Percentiles rank a stretch among this genome's conserved stretches.
These are phyloP conservation scores for Turnix velox DNA, from an alignment of 2,113 vertebrate species.

Conservation along the genomic window DNA sequence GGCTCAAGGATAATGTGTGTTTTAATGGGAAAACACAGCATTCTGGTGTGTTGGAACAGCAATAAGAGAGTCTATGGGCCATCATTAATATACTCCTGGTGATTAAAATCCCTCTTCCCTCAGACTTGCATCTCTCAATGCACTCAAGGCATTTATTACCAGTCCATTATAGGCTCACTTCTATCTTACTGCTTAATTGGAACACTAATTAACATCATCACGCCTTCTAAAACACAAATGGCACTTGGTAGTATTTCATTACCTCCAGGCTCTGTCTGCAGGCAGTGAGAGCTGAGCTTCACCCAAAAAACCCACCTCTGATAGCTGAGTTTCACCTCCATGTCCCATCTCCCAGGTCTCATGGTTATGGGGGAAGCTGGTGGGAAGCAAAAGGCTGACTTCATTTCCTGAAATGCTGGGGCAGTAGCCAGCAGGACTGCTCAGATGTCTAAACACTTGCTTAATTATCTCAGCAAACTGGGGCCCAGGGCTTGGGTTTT, in stretches of 20 bases:
- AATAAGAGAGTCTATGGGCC: conserved; percentile 34
- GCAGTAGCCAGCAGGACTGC: conserved; percentile 27
- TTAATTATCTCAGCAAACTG: conserved; percentile 27
- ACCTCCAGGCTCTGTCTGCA: not conserved
- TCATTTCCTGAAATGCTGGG: not conserved
- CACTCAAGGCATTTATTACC: conserved; percentile 42
- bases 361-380: not conserved
- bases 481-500: conserved; percentile 14
- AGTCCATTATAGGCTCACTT: conserved; percentile 37
- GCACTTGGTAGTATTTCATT: conserved; percentile 35
- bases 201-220: conserved; percentile 53
- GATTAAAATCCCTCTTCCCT: conserved; percentile 57
- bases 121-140: not conserved
- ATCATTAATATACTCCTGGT: conserved; percentile 44
- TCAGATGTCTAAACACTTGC: conserved; percentile 1
- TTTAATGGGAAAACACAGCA: conserved; percentile 44
- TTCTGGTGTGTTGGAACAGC: conserved; percentile 33
- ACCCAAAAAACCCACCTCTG: not conserved
- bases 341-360: not conserved
- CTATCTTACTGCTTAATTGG: conserved; percentile 58
- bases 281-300: not conserved
- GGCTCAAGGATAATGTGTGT: conserved; percentile 33
- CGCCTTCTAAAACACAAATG: conserved; percentile 37
- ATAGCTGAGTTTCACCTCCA: not conserved
- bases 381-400: not conserved